Base-by-base conservation (phyloP, 2,888 invertebrate genomes). In the Eumerus sabulonum region DNA sequence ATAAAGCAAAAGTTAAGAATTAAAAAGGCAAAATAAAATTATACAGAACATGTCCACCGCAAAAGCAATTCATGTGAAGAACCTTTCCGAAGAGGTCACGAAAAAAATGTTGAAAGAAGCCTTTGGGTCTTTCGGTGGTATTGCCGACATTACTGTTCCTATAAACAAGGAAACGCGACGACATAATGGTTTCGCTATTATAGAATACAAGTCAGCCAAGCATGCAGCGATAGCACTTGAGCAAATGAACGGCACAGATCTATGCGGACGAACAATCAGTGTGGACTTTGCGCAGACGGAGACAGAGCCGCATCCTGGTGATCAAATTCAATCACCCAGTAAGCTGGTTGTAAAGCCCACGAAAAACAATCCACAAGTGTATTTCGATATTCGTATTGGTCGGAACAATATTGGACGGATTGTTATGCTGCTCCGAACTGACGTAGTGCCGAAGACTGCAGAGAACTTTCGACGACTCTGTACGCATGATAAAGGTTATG, bases 161-260 rank as follows among this genome's bases (percentile, higher is more conserved):
- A 90, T 99, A 54, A 99, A 99, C 90, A 99, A 98, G 90, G 98
- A 99, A 89, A 94, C 95, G 63, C 98, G 98, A 86, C 98, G 97
- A 86, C 98, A 99, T 86, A 91, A 98, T 85, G 98, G 98, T n/a
- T 99, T 98, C 90, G 98, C 98, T 0, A 99, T 99, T 88, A 94
- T 99, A 82, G 99, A 99, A 90, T 99, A 97, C 90, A 99, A 99
- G 90, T 92, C 93, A 83, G 94, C 96, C 9, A 99, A 99, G 90
- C 99, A 99, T 92, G 98, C 99, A n/a, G 95, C 96, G 9, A 96
- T 98, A 35, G 98, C 99, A 51, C 98, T 99, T 84, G 99, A 99
- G 89, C 99, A 99, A 86, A 98, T 99, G 99, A 98, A 99, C 90
- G 98, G 99, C 88, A 96, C 98, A 0, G 99, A 99, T 89, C 90